A percentile compares a stretch with the other conserved stretches of the same genome.
Evolutionary conservation across 2,797 vertebrate species (phyloP).

Genomic region (Hydrocynus forskahlii): DNA sequence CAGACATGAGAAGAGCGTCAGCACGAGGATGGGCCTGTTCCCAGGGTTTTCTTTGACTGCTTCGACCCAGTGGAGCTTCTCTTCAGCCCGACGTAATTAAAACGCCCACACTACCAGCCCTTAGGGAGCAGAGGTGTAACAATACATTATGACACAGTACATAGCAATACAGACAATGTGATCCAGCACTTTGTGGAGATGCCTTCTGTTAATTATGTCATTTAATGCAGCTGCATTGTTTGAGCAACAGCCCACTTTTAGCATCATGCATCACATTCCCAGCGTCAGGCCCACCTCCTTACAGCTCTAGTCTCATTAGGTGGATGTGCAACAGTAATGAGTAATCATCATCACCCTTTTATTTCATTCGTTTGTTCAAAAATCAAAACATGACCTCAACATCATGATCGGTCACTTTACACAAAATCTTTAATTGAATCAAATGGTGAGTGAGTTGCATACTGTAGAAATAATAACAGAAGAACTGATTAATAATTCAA

Average conservation of each 20-base stretch:
- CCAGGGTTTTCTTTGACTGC: neutral
- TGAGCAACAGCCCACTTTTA: neutral
- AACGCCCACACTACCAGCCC: neutral
- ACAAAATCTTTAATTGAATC: too few relatives aligned
- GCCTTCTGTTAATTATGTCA: neutral
- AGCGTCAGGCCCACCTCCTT: neutral
- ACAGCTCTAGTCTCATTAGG: neutral
- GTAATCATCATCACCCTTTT: too few relatives aligned
- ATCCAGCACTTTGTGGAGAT: neutral
- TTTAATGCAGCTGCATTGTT: neutral
- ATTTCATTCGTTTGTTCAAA: neutral
- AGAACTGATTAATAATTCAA: neutral
- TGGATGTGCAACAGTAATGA: neutral
- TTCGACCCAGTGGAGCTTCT: neutral
- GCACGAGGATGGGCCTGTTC: constrained; percentile 7
- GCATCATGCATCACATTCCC: neutral
- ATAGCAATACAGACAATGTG: neutral
- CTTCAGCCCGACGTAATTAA: neutral
- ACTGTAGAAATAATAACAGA: neutral
- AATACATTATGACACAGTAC: neutral
- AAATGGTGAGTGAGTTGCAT: neutral
- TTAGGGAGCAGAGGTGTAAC: neutral
- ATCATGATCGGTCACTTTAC: neutral
- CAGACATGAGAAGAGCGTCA: constrained; percentile 32
- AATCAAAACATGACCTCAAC: neutral